phyloP scores from a whole-genome alignment of 2,113 vertebrate species.

The Phrynocephalus versicolor region DNA sequence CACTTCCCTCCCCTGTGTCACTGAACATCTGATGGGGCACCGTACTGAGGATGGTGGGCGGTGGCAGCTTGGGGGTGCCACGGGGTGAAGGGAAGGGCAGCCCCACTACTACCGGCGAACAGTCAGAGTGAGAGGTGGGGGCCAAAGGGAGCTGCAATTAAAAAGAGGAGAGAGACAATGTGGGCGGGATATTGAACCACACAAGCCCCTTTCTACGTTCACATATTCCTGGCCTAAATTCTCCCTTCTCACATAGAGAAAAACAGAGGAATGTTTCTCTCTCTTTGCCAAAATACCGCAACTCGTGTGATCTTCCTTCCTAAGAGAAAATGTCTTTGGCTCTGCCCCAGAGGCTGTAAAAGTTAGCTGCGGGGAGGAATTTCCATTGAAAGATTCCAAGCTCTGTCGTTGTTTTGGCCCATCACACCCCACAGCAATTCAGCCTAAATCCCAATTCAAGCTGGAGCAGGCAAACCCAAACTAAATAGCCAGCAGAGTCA shows the following conservation, averaged over 20 bases:
- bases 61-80: slow-evolving; percentile 66
- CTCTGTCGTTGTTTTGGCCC: neutral
- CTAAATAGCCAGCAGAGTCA: too few relatives aligned
- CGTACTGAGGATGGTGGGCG: slow-evolving; percentile 71
- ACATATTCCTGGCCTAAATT: slow-evolving; percentile 4
- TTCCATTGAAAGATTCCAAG: too few relatives aligned
- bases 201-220: neutral
- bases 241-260: slow-evolving; percentile 1
- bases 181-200: neutral
- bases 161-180: slow-evolving; percentile 27
- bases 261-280: neutral
- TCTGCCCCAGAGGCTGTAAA: neutral
- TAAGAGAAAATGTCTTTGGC: neutral
- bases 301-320: neutral
- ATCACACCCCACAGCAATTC: neutral
- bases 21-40: slow-evolving; percentile 79
- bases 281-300: neutral
- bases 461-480: neutral
- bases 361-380: neutral
- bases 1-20: slow-evolving; percentile 66
- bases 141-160: slow-evolving; percentile 67
- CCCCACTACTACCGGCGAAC: slow-evolving; percentile 62
- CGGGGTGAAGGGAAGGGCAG: slow-evolving; percentile 63
- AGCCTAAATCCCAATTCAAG: neutral
- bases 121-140: slow-evolving; percentile 52